Evolutionary conservation across 2,888 invertebrate species (phyloP).

Genomic region (Clepsis dumicolana): DNA sequence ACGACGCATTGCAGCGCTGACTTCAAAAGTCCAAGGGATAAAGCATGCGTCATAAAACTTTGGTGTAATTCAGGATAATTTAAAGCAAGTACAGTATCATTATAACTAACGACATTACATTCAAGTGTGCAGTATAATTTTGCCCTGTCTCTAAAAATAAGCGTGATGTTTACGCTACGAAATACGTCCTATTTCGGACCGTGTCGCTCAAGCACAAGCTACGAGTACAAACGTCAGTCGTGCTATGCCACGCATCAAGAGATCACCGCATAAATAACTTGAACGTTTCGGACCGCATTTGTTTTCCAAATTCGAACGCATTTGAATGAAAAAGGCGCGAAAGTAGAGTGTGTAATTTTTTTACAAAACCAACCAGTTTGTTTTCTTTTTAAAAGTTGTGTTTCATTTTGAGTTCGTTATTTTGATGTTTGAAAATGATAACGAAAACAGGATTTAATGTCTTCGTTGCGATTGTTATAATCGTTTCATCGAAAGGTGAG

Average conservation of each 20-base stretch:
- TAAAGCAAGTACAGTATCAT: slow-evolving; percentile 9
- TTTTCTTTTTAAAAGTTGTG: slow-evolving; percentile 44
- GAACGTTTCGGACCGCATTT: slow-evolving; percentile 56
- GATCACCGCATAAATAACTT: slow-evolving; percentile 56
- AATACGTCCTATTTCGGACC: slow-evolving; percentile 56
- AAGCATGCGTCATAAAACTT: neutral
- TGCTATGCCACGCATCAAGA: slow-evolving; percentile 49
- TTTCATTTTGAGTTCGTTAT: slow-evolving; percentile 54
- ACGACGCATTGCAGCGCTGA: too few relatives aligned
- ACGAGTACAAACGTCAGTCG: slow-evolving; percentile 54
- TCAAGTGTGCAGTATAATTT: slow-evolving; percentile 51
- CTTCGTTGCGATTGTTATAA: slow-evolving; percentile 50
- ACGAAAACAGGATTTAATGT: slow-evolving; percentile 39
- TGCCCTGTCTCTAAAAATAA: slow-evolving; percentile 60
- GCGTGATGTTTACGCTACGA: slow-evolving; percentile 60
- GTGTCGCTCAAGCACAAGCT: slow-evolving; percentile 54
- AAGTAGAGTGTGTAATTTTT: slow-evolving; percentile 63
- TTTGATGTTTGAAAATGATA: slow-evolving; percentile 43
- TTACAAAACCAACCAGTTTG: slow-evolving; percentile 43
- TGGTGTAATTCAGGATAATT: slow-evolving; percentile 12
- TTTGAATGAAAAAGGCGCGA: slow-evolving; percentile 63
- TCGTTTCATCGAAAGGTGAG: slow-evolving; percentile 56
- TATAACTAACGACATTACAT: slow-evolving; percentile 51
- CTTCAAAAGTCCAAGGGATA: neutral
- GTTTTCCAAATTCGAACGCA: slow-evolving; percentile 54